Conservation (phyloP, 64 coral and sea anemone genomes). For the Platygyra sinensis region DNA sequence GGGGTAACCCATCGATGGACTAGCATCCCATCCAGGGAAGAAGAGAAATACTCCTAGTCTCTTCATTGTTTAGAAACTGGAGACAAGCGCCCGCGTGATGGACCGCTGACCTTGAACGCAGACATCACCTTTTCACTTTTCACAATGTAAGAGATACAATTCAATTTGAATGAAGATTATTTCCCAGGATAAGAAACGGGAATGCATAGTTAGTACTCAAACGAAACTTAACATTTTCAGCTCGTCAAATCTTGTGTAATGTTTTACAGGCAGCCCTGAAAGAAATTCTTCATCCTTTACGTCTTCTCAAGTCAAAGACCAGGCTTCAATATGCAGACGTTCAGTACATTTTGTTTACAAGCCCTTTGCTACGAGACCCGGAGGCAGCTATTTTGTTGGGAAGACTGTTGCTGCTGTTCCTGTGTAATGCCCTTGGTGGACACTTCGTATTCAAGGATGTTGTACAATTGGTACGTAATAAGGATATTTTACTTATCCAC, state of each 20-base stretch:
- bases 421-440: constrained; percentile 6
- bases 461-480: not conserved
- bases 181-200: no score
- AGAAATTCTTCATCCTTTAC: constrained; percentile 17
- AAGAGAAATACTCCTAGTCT: no score
- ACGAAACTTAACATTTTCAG: not conserved
- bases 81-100: no score
- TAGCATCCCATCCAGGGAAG: no score
- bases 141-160: no score
- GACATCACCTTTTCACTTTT: no score
- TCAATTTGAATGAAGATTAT: no score
- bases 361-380: not conserved
- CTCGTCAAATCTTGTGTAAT: not conserved
- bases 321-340: constrained; percentile 11
- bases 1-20: no score
- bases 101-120: no score
- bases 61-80: no score
- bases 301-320: constrained; percentile 19
- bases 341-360: not conserved
- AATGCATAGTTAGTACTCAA: no score
- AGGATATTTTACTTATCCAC: no score
- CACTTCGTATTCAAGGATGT: constrained; percentile 8
- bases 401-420: constrained; percentile 21
- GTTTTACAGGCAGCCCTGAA: not conserved
- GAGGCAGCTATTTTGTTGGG: not conserved